Base-by-base conservation (phyloP, 2,113 vertebrate genomes). In the Burhinus bistriatus region DNA sequence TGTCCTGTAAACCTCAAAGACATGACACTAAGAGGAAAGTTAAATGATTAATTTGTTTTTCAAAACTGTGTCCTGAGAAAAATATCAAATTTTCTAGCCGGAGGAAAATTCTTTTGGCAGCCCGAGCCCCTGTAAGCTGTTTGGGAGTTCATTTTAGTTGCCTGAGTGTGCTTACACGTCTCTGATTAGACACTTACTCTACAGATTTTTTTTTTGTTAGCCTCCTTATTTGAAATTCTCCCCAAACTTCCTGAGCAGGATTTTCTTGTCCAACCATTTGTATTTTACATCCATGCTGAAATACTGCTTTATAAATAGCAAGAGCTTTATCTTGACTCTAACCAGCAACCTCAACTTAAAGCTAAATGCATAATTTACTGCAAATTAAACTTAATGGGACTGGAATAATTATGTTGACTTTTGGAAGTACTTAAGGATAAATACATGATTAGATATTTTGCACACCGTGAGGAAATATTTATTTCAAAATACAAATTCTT, bases 371-470 rank as follows among this genome's bases (percentile, higher is more conserved):
- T 98, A 97, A 98, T 97, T 97, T 97, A 95, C 94, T 97, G 85
- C 95, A 97, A 98, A 97, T 98, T 97, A 97, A 98, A 97, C 95
- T 97, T 97, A 98, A 98, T 97, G 96, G 93, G 94, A 95, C 94
- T 97, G 93, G 88, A 97, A 95, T 97, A 97, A 98, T 98, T 96
- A 97, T 97, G 97, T 97, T 98, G 98, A 98, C 97, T 97, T 97
- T 97, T 94, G 72, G 92, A 98, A 97, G 96, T 92, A 97, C 97
- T 97, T 97, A 95, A 90, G 96, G 95, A 98, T 97, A 97, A 97
- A 97, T 95, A 97, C 96, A 93, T 94, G 94, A 98, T 98, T 97
- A 97, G 91, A 95, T 98, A 98, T 97, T 97, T 97, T 97, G 96
- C 93, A 92, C 95, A 96, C 97, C 79, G 75, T n/a, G 76, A 94